These are phyloP conservation scores for Pantherophis alleghaniensis DNA, from an alignment of 2,797 vertebrate species.

Conservation along the genomic window DNA sequence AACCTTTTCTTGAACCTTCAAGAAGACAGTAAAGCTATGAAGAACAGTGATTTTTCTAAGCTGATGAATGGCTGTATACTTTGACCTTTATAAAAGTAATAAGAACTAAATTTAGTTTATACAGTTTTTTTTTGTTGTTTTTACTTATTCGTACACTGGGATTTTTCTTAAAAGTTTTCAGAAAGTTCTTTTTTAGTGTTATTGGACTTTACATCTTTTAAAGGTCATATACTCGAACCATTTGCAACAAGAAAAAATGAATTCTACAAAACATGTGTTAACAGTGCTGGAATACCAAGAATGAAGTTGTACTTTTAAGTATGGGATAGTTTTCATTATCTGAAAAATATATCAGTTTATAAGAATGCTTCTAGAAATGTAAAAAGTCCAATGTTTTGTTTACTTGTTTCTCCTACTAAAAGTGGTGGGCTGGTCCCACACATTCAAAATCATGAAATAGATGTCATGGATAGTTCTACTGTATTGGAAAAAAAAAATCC, in stretches of 20 bases:
- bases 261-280: not conserved
- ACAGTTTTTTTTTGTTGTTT: not conserved
- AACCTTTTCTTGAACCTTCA: slow-evolving; percentile 16
- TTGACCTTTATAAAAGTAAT: slow-evolving; percentile 25
- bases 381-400: not conserved
- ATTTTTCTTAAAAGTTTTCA: not conserved
- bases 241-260: not conserved
- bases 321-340: not conserved
- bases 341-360: not conserved
- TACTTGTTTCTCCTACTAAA: not conserved
- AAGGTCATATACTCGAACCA: not conserved
- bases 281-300: not conserved
- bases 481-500: slow-evolving; percentile 43
- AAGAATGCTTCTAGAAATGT: not conserved
- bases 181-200: not conserved
- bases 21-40: slow-evolving; percentile 5
- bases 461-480: slow-evolving; percentile 27
- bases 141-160: not conserved
- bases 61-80: not conserved
- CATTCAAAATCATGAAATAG: not conserved
- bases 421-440: not conserved
- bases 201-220: not conserved
- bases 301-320: not conserved
- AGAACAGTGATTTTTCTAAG: not conserved
- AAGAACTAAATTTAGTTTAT: not conserved